phyloP scores from a whole-genome alignment of 35 echinoderm and acorn worm genomes.

The Diadema setosum region DNA sequence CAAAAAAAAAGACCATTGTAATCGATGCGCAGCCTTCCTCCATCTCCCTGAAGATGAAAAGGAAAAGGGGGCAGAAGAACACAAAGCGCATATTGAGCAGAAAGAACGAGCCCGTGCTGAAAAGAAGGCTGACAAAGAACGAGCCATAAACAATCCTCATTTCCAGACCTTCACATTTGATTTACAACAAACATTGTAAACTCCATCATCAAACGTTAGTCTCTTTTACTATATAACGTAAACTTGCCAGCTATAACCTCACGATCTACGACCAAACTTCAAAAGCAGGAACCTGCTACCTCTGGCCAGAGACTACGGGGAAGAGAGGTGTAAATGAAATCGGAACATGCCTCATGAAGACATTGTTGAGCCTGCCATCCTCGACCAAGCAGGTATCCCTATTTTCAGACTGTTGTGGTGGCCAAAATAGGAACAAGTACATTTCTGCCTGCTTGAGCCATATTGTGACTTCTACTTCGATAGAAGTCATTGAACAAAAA shows the following conservation, averaged over 20 bases:
- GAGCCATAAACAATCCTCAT: not conserved
- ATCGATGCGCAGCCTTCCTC: not conserved
- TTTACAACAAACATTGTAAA: not conserved
- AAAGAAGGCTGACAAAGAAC: constrained; percentile 4
- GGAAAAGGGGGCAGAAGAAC: not conserved
- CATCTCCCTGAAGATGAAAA: not conserved
- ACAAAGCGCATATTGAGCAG: not conserved
- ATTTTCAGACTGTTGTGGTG: constrained; percentile 33
- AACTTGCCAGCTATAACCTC: not conserved
- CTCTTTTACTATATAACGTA: constrained; percentile 32
- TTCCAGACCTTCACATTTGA: constrained; percentile 18
- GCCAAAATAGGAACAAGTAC: constrained; percentile 19
- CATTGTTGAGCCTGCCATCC: not conserved
- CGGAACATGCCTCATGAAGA: not conserved
- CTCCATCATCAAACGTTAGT: not conserved
- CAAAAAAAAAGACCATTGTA: constrained; percentile 12
- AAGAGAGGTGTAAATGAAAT: not conserved
- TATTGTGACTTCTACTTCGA: not conserved
- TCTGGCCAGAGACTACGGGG: not conserved
- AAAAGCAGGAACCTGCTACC: not conserved
- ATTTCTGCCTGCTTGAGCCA: not conserved
- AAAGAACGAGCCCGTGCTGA: not conserved
- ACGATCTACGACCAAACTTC: not conserved
- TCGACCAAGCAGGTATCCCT: not conserved
- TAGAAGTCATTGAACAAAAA: not conserved